phyloP scores from a whole-genome alignment of 2,113 vertebrate species.

The Ophiodon elongatus region DNA sequence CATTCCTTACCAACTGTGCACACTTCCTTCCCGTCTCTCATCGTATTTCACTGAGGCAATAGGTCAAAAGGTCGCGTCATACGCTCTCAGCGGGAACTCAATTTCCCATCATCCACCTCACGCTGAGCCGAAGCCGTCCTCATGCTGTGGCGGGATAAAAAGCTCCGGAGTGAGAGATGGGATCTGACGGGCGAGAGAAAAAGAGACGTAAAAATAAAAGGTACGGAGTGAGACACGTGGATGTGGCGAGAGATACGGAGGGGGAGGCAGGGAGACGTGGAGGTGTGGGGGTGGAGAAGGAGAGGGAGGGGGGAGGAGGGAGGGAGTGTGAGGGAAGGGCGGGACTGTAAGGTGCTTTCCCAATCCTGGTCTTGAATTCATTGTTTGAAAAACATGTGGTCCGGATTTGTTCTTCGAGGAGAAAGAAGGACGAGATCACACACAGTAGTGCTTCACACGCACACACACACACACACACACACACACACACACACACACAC shows the following conservation, averaged over 20 bases:
- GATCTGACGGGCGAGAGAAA: conserved; percentile 57
- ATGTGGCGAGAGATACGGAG: conserved; percentile 41
- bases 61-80: conserved; percentile 65
- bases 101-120: conserved; percentile 77
- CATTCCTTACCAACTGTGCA: conserved; percentile 42
- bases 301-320: neutral
- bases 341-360: conserved; percentile 78
- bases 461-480: conserved; percentile 12
- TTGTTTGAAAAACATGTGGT: conserved; percentile 79
- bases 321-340: conserved; percentile 4
- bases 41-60: conserved; percentile 32
- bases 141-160: conserved; percentile 51
- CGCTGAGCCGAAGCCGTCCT: conserved; percentile 65
- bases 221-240: conserved; percentile 22
- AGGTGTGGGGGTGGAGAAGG: neutral
- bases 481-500: conserved; percentile 48
- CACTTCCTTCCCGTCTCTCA: conserved; percentile 28
- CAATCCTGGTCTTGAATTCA: conserved; percentile 67
- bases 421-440: conserved; percentile 68
- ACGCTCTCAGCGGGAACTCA: conserved; percentile 62
- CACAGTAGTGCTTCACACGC: conserved; percentile 64
- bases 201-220: conserved; percentile 27
- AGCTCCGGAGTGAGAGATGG: conserved; percentile 53
- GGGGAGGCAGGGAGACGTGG: conserved; percentile 4
- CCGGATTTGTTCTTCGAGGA: conserved; percentile 69